Evolutionary conservation across 2,113 vertebrate species (phyloP).

Genomic region (Orcinus orca): DNA sequence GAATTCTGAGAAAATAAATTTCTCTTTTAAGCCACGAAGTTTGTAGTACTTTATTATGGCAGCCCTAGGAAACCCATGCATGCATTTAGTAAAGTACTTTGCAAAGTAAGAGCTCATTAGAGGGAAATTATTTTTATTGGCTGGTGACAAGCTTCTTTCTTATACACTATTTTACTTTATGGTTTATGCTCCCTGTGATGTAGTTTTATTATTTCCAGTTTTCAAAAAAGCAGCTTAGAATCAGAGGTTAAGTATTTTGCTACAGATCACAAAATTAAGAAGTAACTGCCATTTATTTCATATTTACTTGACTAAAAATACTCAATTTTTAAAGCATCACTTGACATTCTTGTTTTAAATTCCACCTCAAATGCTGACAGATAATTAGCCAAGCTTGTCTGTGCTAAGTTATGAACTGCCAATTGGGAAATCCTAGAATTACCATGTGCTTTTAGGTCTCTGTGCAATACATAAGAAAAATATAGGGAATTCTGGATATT

Average conservation of each 20-base stretch:
- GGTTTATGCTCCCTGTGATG: neutral
- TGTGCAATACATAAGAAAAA: neutral
- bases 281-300: neutral
- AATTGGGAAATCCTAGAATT: neutral
- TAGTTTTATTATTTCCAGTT: neutral
- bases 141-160: neutral
- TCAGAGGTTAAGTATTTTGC: neutral
- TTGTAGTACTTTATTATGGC: neutral
- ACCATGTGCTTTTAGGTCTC: neutral
- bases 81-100: neutral
- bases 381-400: neutral
- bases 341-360: constrained; percentile 11
- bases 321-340: neutral
- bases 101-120: neutral
- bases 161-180: neutral
- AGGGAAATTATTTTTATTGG: neutral
- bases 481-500: neutral
- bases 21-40: neutral
- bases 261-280: neutral
- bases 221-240: neutral
- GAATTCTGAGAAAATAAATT: neutral
- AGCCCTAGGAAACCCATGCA: neutral
- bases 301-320: constrained; percentile 10
- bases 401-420: neutral
- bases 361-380: neutral